Percentiles rank a stretch among this genome's conserved stretches.
These are phyloP conservation scores for Cherax destructor DNA, from an alignment of 1,140 invertebrate genomes.

Conservation along the genomic window DNA sequence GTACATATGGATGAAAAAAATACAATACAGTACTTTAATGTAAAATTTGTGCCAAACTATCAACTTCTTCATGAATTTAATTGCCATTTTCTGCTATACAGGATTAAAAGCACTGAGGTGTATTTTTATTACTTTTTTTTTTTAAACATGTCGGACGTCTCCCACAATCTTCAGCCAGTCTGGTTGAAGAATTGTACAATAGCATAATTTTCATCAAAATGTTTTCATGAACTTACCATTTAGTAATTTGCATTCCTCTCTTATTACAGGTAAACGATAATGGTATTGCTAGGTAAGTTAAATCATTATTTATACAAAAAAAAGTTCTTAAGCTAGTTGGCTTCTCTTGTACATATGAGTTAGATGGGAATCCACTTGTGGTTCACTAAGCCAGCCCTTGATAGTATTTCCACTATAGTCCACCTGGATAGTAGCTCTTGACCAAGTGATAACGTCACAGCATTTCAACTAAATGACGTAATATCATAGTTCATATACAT, in stretches of 20 bases:
- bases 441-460: not conserved
- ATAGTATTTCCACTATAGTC: not conserved
- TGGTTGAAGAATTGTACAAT: too few species aligned
- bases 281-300: constrained; percentile 6
- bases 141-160: too few species aligned
- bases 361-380: not conserved
- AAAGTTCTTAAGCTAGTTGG: not conserved
- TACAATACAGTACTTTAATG: too few species aligned
- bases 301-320: not conserved
- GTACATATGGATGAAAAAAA: too few species aligned
- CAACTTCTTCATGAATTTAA: too few species aligned
- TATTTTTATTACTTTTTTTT: too few species aligned
- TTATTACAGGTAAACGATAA: not conserved
- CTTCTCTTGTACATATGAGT: constrained; percentile 13
- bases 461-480: not conserved
- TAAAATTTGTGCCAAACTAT: too few species aligned
- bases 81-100: too few species aligned
- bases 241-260: not conserved
- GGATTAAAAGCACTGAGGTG: too few species aligned
- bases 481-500: not conserved
- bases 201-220: too few species aligned
- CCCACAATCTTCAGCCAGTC: too few species aligned
- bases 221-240: too few species aligned
- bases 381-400: not conserved
- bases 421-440: not conserved